These are phyloP conservation scores for Asbolus verrucosus DNA, from an alignment of 1,140 invertebrate species.

Conservation along the genomic window DNA sequence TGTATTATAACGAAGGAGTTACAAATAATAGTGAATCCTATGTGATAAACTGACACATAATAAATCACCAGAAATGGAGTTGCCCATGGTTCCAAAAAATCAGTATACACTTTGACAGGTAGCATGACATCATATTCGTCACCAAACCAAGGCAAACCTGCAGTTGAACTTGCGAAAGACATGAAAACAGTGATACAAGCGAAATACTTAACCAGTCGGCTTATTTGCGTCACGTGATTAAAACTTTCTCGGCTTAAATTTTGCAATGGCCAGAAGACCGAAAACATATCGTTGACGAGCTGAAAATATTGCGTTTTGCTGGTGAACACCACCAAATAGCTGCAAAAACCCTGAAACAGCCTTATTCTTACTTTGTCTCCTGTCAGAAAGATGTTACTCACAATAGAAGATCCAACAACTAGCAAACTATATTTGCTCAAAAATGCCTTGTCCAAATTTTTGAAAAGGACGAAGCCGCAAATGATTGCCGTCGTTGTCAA, in stretches of 20 bases:
- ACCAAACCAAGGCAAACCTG: conserved; percentile 12
- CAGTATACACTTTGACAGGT: conserved; percentile 14
- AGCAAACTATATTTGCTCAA: neutral
- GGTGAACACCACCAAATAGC: neutral
- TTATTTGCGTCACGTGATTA: neutral
- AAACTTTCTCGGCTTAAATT: neutral
- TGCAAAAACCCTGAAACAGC: neutral
- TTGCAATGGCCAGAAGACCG: neutral
- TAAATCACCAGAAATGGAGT: neutral
- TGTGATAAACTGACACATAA: conserved; percentile 1
- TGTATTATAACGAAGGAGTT: conserved; percentile 3
- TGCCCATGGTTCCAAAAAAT: neutral
- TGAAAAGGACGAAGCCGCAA: neutral
- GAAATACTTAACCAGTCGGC: neutral
- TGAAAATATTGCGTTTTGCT: neutral
- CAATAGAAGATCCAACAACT: neutral
- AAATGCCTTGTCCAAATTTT: neutral
- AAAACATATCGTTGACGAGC: neutral
- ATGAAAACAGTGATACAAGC: neutral
- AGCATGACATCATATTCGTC: conserved; percentile 18
- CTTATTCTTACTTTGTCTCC: too few relatives aligned
- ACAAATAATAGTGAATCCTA: conserved; percentile 8
- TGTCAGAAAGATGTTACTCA: neutral
- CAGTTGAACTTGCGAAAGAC: conserved; percentile 13
- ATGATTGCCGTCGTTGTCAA: neutral